These are phyloP conservation scores for Drosophila aff. DNA, from an alignment of 1,140 invertebrate genomes.

Conservation along the genomic window DNA sequence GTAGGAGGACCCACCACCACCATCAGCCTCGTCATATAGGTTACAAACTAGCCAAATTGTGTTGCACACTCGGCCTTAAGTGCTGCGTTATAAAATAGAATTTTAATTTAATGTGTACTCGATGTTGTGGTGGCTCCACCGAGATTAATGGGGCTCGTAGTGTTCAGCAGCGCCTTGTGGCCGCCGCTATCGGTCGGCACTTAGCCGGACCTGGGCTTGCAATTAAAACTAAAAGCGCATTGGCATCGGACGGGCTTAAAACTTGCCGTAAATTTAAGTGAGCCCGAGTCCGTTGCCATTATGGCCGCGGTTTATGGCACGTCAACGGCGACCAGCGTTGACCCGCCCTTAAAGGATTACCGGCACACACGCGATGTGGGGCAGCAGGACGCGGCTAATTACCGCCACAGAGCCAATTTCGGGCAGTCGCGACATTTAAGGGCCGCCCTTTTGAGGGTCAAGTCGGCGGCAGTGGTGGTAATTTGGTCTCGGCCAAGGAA, in stretches of 20 bases:
- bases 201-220: constrained; percentile 31
- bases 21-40: constrained; percentile 2
- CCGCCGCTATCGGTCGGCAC: constrained; percentile 50
- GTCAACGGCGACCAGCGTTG: constrained; percentile 51
- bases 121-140: constrained; percentile 28
- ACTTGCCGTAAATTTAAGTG: constrained; percentile 49
- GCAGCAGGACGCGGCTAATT: constrained; percentile 60
- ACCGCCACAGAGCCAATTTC: constrained; percentile 60
- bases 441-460: constrained; percentile 76
- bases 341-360: constrained; percentile 70
- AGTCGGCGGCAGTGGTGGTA: constrained; percentile 49
- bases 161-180: constrained; percentile 48
- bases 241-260: constrained; percentile 54
- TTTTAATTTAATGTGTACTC: constrained; percentile 69
- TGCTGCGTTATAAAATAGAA: constrained; percentile 69
- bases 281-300: constrained; percentile 36
- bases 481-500: constrained; percentile 55
- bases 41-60: constrained; percentile 77
- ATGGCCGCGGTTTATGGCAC: constrained; percentile 63
- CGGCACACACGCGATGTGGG: constrained; percentile 70
- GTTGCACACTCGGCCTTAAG: constrained; percentile 41
- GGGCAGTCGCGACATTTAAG: constrained; percentile 75
- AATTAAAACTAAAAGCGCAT: constrained; percentile 80
- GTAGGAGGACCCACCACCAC: constrained; percentile 20
- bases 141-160: constrained; percentile 66